A percentile compares a stretch with the other conserved stretches of the same genome.
Conservation (phyloP, 2,113 vertebrate species). For the Puma concolor region DNA sequence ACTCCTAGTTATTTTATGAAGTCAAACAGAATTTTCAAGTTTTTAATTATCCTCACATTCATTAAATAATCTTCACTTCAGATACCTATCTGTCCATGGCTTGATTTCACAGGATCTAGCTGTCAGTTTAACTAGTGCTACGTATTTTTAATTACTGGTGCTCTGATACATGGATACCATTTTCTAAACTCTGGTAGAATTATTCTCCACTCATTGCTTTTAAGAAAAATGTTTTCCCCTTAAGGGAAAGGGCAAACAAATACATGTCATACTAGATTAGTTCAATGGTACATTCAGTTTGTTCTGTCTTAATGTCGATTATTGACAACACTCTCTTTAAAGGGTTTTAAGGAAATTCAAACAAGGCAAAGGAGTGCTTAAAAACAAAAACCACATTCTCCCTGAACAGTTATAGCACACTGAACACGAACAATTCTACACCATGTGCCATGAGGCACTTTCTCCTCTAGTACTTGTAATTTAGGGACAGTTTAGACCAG, state of each 20-base stretch:
- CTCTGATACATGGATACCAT: background rate
- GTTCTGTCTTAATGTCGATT: background rate
- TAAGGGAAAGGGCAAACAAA: background rate
- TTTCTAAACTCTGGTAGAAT: background rate
- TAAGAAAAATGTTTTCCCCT: background rate
- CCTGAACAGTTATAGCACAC: too few relatives aligned
- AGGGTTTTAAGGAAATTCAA: slow-evolving; percentile 18
- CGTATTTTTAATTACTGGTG: background rate
- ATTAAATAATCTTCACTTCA: background rate
- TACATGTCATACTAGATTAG: background rate
- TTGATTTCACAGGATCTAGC: background rate
- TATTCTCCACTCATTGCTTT: background rate
- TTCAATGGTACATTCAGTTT: background rate
- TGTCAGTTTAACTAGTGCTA: background rate
- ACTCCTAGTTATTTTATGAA: background rate
- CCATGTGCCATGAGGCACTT: background rate
- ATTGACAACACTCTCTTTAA: background rate
- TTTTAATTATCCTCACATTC: slow-evolving; percentile 4
- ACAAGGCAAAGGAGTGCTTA: background rate
- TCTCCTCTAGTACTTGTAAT: background rate
- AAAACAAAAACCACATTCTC: background rate
- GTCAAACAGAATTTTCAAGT: background rate
- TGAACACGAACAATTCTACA: background rate
- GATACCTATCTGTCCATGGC: background rate
- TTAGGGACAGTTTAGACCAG: background rate